A percentile compares a stretch with the other conserved stretches of the same genome.
phyloP scores from a whole-genome alignment of 1,140 invertebrate genomes.

The Drosophila pandora region DNA sequence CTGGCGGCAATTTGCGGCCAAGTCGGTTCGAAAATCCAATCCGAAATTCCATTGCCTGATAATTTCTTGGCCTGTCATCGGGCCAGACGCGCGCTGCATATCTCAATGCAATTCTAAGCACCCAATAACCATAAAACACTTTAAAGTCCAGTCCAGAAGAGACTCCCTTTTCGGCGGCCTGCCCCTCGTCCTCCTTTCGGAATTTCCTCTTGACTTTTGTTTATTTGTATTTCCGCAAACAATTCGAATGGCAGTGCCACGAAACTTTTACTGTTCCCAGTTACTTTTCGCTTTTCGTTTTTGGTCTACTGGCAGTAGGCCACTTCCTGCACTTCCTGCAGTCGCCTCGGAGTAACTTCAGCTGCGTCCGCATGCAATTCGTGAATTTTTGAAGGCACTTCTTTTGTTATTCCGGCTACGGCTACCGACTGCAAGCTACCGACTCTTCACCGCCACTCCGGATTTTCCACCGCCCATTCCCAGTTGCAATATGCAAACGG shows the following conservation, averaged over 20 bases:
- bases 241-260: slow-evolving; percentile 68
- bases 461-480: slow-evolving; percentile 12
- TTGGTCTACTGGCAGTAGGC: slow-evolving; percentile 57
- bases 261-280: slow-evolving; percentile 57
- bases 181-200: slow-evolving; percentile 3
- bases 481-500: slow-evolving; percentile 76
- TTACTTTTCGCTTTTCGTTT: slow-evolving; percentile 6
- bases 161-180: background rate
- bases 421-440: background rate
- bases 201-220: slow-evolving; percentile 65
- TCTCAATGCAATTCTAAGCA: slow-evolving; percentile 64
- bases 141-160: slow-evolving; percentile 36
- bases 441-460: background rate
- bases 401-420: slow-evolving; percentile 49
- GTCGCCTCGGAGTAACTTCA: slow-evolving; percentile 26
- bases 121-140: slow-evolving; percentile 78
- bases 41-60: slow-evolving; percentile 39
- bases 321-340: slow-evolving; percentile 57
- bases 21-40: slow-evolving; percentile 6
- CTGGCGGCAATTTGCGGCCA: slow-evolving; percentile 30
- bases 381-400: slow-evolving; percentile 77
- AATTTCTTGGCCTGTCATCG: slow-evolving; percentile 74
- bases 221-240: slow-evolving; percentile 79
- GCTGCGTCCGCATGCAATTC: slow-evolving; percentile 67
- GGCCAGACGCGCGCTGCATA: slow-evolving; percentile 54